Conservation (phyloP, 1,140 invertebrate species). For the Nilaparvata lugens region DNA sequence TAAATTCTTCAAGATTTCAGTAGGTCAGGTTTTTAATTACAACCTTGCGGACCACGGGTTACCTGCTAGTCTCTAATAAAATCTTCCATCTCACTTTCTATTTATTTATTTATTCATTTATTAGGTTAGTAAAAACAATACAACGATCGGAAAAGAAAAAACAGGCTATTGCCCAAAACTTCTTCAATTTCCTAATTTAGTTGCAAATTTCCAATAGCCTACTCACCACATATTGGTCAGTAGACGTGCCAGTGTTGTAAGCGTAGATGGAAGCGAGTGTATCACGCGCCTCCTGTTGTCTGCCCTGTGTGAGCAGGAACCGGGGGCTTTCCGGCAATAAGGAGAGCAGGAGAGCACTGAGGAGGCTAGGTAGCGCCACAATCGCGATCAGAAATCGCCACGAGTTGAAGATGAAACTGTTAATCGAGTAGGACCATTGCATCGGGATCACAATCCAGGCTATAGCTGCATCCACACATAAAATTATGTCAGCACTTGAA, state of each 20-base stretch:
- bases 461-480: slow-evolving; percentile 45
- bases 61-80: too few species aligned
- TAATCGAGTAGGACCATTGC: slow-evolving; percentile 26
- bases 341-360: slow-evolving; percentile 41
- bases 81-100: too few species aligned
- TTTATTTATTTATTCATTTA: too few species aligned
- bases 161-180: too few species aligned
- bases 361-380: slow-evolving; percentile 43
- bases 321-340: slow-evolving; percentile 67
- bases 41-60: too few species aligned
- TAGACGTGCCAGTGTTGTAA: slow-evolving; percentile 44
- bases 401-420: slow-evolving; percentile 42
- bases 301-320: slow-evolving; percentile 54
- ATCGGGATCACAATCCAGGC: slow-evolving; percentile 38
- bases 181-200: too few species aligned
- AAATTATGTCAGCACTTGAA: too few species aligned
- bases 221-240: slow-evolving; percentile 41
- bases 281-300: slow-evolving; percentile 45
- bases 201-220: too few species aligned
- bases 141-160: too few species aligned
- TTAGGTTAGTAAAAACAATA: too few species aligned
- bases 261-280: slow-evolving; percentile 49
- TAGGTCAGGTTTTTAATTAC: too few species aligned
- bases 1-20: too few species aligned
- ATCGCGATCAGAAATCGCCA: slow-evolving; percentile 54